Evolutionary conservation across 2,797 vertebrate genomes (phyloP).

Genomic region (Tangara arthus): DNA sequence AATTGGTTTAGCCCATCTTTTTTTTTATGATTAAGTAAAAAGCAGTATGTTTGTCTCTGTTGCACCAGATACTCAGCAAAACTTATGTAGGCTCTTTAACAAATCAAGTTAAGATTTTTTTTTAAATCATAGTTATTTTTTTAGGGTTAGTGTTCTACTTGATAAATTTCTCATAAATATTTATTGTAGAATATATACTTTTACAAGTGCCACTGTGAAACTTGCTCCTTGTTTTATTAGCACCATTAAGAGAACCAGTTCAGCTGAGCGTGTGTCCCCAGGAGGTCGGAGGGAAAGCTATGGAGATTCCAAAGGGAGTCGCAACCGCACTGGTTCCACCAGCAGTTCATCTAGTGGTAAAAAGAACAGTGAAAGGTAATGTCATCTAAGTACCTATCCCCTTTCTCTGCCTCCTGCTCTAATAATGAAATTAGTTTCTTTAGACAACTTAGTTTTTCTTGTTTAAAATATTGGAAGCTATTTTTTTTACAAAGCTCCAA

Average conservation of each 20-base stretch:
- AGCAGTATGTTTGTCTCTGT: neutral
- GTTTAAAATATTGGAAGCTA: neutral
- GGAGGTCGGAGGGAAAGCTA: slow-evolving; percentile 86
- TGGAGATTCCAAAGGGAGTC: slow-evolving; percentile 87
- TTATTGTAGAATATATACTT: neutral
- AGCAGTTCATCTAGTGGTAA: slow-evolving; percentile 95
- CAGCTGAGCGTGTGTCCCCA: slow-evolving; percentile 90
- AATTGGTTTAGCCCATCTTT: neutral
- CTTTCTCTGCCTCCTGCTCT: neutral
- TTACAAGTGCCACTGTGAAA: slow-evolving; percentile 5
- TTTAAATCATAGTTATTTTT: neutral
- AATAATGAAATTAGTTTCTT: neutral
- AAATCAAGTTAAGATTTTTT: neutral
- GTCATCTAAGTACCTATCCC: neutral
- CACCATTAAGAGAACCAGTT: slow-evolving; percentile 93
- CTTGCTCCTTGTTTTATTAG: slow-evolving; percentile 60
- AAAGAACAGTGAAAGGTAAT: slow-evolving; percentile 91
- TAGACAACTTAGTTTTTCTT: neutral
- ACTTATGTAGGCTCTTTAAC: neutral
- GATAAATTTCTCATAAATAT: neutral
- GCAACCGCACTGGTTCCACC: slow-evolving; percentile 90
- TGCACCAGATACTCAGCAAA: neutral
- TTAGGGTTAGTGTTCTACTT: neutral
- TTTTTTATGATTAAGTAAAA: neutral
- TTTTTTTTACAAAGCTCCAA: neutral